Conservation (phyloP, 2,797 vertebrate species). For the Coracias cyanogaster region DNA sequence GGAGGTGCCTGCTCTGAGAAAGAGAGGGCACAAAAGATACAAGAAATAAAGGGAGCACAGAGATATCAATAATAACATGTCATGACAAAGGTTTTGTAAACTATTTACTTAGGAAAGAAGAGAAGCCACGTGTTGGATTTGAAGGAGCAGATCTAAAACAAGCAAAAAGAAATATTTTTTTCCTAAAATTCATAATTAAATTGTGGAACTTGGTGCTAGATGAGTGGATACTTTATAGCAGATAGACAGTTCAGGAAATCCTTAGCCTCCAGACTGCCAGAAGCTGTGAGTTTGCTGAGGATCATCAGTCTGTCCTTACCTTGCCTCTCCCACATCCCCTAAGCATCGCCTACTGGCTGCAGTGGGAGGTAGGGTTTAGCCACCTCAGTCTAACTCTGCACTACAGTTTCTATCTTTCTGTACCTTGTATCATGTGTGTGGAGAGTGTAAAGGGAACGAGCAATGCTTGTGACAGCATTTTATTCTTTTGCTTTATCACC, state of each 20-base stretch:
- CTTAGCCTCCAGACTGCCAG: background rate
- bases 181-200: background rate
- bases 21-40: background rate
- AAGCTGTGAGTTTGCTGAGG: background rate
- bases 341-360: background rate
- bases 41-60: background rate
- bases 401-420: background rate
- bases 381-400: background rate
- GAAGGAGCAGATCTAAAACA: background rate
- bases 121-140: background rate
- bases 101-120: background rate
- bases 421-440: background rate
- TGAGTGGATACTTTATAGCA: rapidly evolving
- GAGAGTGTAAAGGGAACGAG: background rate
- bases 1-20: background rate
- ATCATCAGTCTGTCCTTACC: background rate
- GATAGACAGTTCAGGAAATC: background rate
- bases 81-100: background rate
- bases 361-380: background rate
- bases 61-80: background rate
- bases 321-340: background rate
- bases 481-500: constrained; percentile 12
- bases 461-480: background rate
- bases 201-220: background rate
- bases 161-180: background rate